Percentiles rank a stretch among this genome's conserved stretches.
These are phyloP conservation scores for Homalodisca vitripennis DNA, from an alignment of 1,140 invertebrate genomes.

Conservation along the genomic window DNA sequence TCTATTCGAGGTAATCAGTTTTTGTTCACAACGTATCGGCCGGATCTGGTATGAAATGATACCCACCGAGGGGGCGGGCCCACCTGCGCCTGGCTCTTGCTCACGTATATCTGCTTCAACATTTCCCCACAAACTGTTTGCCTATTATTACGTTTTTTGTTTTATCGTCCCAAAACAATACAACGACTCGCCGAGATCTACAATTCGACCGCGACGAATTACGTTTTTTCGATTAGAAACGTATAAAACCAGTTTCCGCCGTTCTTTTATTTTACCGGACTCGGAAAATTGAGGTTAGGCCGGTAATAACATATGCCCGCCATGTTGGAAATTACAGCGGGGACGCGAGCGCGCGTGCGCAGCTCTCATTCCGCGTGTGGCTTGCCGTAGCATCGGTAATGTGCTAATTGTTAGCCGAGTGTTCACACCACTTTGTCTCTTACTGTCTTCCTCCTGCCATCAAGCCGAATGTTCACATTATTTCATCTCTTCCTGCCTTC, in stretches of 20 bases:
- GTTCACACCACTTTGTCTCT: not conserved
- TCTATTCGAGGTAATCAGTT: constrained; percentile 27
- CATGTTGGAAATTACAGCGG: not conserved
- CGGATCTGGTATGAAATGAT: constrained; percentile 27
- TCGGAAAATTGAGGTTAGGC: not conserved
- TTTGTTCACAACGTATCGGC: constrained; percentile 27
- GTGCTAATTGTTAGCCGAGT: not conserved
- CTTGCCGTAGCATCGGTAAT: not conserved
- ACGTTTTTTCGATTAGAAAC: constrained; percentile 24
- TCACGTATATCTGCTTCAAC: constrained; percentile 17
- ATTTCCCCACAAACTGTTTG: constrained; percentile 29
- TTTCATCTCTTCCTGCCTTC: not conserved
- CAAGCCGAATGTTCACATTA: not conserved
- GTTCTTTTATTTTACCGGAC: constrained; percentile 3
- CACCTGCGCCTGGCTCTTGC: too few relatives aligned
- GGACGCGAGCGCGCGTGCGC: constrained; percentile 1
- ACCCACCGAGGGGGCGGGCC: constrained; percentile 5
- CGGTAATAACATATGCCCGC: not conserved
- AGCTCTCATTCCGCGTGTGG: too few relatives aligned
- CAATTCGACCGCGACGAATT: constrained; percentile 24
- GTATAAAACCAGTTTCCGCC: constrained; percentile 22
- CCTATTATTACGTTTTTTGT: constrained; percentile 24
- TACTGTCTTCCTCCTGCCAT: not conserved
- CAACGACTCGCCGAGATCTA: not conserved
- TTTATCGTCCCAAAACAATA: constrained; percentile 13